Percentiles rank a stretch among this genome's conserved stretches.
phyloP scores from a whole-genome alignment of 2,888 invertebrate species.

The Parapristionchus giblindavisi region DNA sequence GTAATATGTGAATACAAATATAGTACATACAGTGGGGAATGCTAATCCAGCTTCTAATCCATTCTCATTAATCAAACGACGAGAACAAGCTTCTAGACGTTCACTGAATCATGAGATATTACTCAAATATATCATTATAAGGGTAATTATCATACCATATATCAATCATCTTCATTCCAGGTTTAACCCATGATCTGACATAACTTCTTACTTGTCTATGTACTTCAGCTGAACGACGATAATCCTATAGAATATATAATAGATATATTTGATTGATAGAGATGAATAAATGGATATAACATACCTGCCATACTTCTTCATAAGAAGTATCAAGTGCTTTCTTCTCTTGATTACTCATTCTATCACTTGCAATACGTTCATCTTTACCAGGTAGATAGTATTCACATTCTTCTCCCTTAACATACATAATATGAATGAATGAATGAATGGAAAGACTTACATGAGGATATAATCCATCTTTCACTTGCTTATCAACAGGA shows the following conservation, averaged over 20 bases:
- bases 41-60: conserved; percentile 86
- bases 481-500: conserved; percentile 81
- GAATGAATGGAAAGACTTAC: conserved; percentile 76
- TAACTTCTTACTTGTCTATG: conserved; percentile 93
- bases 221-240: conserved; percentile 92
- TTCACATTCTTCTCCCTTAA: conserved; percentile 34
- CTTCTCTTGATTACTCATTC: conserved; percentile 76
- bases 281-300: no score
- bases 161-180: conserved; percentile 98
- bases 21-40: conserved; percentile 86
- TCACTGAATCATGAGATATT: conserved; percentile 74
- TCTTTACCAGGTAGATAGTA: conserved; percentile 56
- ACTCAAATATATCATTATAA: conserved; percentile 10
- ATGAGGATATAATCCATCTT: conserved; percentile 84
- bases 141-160: conserved; percentile 78
- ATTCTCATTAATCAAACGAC: conserved; percentile 90
- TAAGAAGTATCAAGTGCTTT: conserved; percentile 88
- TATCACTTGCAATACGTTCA: conserved; percentile 65
- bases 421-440: no score
- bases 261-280: no score
- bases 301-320: conserved; percentile 84
- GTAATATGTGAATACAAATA: no score
- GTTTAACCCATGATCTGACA: conserved; percentile 92
- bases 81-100: conserved; percentile 89
- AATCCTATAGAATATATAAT: no score